Evolutionary conservation across 1,140 invertebrate species (phyloP).

Genomic region (Pomacea maculata): DNA sequence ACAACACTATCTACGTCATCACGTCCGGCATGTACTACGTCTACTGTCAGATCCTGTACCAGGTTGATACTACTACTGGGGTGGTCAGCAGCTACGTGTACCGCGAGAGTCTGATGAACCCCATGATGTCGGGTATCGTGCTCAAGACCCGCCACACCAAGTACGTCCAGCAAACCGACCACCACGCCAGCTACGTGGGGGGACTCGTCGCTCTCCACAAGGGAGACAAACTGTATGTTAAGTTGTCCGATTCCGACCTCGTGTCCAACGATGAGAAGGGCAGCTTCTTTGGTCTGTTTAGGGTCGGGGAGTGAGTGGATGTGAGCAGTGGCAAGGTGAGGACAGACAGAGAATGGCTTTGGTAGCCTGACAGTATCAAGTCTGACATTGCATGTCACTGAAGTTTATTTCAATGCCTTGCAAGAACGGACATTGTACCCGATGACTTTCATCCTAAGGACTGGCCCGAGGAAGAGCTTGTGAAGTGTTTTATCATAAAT

Average conservation of each 20-base stretch:
- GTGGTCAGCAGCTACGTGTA: conserved; percentile 12
- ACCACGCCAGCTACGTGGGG: conserved; percentile 19
- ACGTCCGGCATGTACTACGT: conserved; percentile 13
- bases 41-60: conserved; percentile 18
- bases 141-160: conserved; percentile 19
- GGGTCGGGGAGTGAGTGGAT: neutral
- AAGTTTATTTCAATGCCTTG: no score
- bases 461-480: no score
- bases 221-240: conserved; percentile 16
- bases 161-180: neutral
- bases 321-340: no score
- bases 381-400: no score
- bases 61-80: no score
- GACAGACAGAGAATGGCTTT: no score
- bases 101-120: conserved; percentile 9
- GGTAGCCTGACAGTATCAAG: no score
- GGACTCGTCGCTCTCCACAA: conserved; percentile 6
- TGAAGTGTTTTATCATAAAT: no score
- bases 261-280: conserved; percentile 13
- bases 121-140: neutral
- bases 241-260: conserved; percentile 1
- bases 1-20: conserved; percentile 3
- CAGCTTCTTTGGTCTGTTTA: conserved; percentile 17
- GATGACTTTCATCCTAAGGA: no score
- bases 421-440: no score